Evolutionary conservation across 2,888 invertebrate species (phyloP).

Genomic region (Cephus nigrinus): DNA sequence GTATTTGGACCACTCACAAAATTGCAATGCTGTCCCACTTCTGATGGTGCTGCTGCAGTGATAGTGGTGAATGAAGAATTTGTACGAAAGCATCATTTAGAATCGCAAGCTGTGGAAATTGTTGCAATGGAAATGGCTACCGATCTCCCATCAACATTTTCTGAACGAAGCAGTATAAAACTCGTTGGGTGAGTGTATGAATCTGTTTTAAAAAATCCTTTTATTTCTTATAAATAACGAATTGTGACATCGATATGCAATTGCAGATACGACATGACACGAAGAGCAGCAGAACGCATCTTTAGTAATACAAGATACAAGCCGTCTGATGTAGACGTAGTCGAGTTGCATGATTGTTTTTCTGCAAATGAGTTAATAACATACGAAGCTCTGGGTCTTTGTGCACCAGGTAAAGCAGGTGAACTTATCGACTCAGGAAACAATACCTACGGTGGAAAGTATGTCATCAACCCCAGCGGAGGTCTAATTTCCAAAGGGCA

Average conservation of each 20-base stretch:
- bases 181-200: slow-evolving; percentile 67
- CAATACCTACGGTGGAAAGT: slow-evolving; percentile 97
- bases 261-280: slow-evolving; percentile 95
- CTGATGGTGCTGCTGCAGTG: slow-evolving; percentile 97
- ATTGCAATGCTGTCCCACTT: slow-evolving; percentile 97
- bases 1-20: slow-evolving; percentile 95
- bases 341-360: slow-evolving; percentile 98
- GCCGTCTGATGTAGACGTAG: slow-evolving; percentile 88
- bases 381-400: slow-evolving; percentile 95
- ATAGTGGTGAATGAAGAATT: slow-evolving; percentile 92
- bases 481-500: slow-evolving; percentile 99
- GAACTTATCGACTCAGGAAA: slow-evolving; percentile 93
- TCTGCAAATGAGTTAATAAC: slow-evolving; percentile 97
- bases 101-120: slow-evolving; percentile 92
- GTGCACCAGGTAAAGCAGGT: slow-evolving; percentile 89
- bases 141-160: slow-evolving; percentile 87
- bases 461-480: slow-evolving; percentile 98
- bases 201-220: slow-evolving; percentile 8
- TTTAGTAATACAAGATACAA: slow-evolving; percentile 80
- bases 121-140: slow-evolving; percentile 97
- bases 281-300: slow-evolving; percentile 79
- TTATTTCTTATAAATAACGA: slow-evolving; percentile 4
- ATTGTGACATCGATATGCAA: slow-evolving; percentile 7
- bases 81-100: slow-evolving; percentile 83
- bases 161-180: slow-evolving; percentile 83